Conservation (phyloP, 2,113 vertebrate species). For the Brachyhypopomus occidentalis region DNA sequence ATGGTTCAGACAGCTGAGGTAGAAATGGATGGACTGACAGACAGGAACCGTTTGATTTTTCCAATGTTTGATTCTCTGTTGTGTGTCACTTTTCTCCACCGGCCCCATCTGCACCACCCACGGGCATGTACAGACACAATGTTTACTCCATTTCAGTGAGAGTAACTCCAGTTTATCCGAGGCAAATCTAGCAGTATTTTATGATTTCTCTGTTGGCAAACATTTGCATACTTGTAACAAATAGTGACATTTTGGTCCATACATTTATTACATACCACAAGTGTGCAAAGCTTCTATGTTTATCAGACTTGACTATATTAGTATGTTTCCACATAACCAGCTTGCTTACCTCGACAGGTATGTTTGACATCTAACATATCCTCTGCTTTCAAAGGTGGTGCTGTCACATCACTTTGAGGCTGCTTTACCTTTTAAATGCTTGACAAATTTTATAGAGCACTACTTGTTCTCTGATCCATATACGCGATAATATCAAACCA, state of each 20-base stretch:
- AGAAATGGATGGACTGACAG: conserved; percentile 20
- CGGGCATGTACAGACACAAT: conserved; percentile 41
- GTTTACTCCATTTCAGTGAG: too few relatives aligned
- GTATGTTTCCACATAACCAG: background rate
- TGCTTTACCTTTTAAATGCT: conserved; percentile 40
- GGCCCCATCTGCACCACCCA: background rate
- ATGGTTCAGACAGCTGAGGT: background rate
- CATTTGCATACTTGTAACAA: background rate
- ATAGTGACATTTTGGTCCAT: too few relatives aligned
- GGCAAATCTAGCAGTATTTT: too few relatives aligned
- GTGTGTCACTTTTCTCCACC: conserved; percentile 53
- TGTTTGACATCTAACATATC: conserved; percentile 3
- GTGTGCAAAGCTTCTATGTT: background rate
- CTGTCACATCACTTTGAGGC: conserved; percentile 27
- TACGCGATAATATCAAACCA: conserved; percentile 45
- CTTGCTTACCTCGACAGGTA: conserved; percentile 4
- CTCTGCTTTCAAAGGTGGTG: conserved; percentile 5
- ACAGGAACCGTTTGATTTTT: conserved; percentile 62
- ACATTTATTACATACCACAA: background rate
- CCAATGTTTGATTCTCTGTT: conserved; percentile 48
- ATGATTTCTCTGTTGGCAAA: background rate
- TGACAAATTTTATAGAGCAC: conserved; percentile 30
- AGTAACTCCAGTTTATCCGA: too few relatives aligned
- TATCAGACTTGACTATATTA: background rate
- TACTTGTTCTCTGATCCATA: conserved; percentile 26